Evolutionary conservation across 2,113 vertebrate species (phyloP).

Genomic region (Pagrus major): DNA sequence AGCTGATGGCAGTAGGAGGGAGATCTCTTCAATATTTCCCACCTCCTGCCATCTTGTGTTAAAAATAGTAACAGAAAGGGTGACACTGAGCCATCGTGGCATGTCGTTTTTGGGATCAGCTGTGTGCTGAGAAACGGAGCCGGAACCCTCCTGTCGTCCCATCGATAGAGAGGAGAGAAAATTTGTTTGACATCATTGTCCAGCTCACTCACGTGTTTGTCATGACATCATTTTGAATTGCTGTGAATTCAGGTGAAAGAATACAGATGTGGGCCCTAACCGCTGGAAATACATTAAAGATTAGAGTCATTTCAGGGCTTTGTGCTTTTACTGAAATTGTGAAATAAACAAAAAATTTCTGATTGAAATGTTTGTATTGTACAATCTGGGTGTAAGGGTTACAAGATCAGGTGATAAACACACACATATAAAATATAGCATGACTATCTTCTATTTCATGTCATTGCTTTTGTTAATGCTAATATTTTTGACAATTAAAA

Average conservation of each 20-base stretch:
- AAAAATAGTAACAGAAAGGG: conserved; percentile 61
- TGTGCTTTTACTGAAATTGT: neutral
- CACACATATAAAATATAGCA: neutral
- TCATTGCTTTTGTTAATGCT: neutral
- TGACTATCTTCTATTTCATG: neutral
- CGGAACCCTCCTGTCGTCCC: conserved; percentile 15
- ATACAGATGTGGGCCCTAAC: neutral
- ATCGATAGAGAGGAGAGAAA: neutral
- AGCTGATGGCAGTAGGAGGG: conserved; percentile 32
- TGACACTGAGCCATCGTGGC: conserved; percentile 67
- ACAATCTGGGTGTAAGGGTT: neutral
- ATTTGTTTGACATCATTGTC: conserved; percentile 29
- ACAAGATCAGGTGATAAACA: neutral
- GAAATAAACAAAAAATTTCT: neutral
- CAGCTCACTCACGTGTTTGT: neutral
- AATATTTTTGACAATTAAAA: neutral
- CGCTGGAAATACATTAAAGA: neutral
- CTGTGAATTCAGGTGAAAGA: neutral
- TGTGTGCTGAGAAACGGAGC: conserved; percentile 35
- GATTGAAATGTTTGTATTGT: neutral
- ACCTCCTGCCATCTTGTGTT: conserved; percentile 34
- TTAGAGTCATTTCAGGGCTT: neutral
- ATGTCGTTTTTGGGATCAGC: conserved; percentile 50
- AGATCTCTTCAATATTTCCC: conserved; percentile 47
- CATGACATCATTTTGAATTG: neutral